Percentiles rank a stretch among this genome's conserved stretches.
Evolutionary conservation across 2,888 invertebrate species (phyloP).

Genomic region (Papilio demoleus): DNA sequence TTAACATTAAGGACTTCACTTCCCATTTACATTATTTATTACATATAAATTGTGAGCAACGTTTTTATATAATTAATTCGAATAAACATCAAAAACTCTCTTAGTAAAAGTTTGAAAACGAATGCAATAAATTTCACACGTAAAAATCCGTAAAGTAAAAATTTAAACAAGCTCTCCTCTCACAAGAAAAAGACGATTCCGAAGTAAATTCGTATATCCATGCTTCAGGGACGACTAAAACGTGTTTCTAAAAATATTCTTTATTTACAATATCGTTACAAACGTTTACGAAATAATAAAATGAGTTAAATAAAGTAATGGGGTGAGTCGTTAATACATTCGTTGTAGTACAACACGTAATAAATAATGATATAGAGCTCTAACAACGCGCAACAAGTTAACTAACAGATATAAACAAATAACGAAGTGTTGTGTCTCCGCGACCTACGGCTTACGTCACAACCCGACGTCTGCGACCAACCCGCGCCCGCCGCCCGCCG

Average conservation of each 20-base stretch:
- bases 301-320: conserved; percentile 55
- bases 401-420: conserved; percentile 55
- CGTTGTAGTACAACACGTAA: conserved; percentile 73
- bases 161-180: background rate
- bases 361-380: conserved; percentile 74
- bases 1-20: conserved; percentile 53
- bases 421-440: conserved; percentile 54
- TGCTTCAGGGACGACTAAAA: conserved; percentile 55
- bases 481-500: no score
- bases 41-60: conserved; percentile 46
- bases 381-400: conserved; percentile 79
- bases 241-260: conserved; percentile 51
- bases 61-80: conserved; percentile 30
- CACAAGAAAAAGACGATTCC: conserved; percentile 23
- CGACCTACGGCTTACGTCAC: conserved; percentile 26
- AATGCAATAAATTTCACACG: conserved; percentile 24
- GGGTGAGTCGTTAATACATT: conserved; percentile 59
- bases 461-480: no score
- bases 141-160: background rate
- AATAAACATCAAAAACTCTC: conserved; percentile 32
- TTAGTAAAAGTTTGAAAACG: conserved; percentile 25
- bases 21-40: conserved; percentile 51
- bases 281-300: conserved; percentile 46
- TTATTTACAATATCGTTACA: conserved; percentile 59
- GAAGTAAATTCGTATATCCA: conserved; percentile 47